Base-by-base conservation (phyloP, 2,113 vertebrate species). In the Cyprinodon tularosa region DNA sequence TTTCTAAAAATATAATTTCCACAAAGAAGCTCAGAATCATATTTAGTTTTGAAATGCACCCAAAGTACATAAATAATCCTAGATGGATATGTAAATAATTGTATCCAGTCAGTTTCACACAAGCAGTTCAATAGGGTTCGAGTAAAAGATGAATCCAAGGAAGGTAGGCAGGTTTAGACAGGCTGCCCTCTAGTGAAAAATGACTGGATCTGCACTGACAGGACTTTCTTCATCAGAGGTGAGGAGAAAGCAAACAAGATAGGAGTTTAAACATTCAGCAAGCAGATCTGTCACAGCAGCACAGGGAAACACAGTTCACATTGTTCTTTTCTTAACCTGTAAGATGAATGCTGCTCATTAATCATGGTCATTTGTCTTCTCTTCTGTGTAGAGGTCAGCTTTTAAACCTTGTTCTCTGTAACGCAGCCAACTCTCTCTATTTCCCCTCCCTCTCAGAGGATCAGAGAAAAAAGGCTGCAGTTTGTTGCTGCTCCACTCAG, bases 311-410 rank as follows among this genome's bases (percentile, higher is more conserved):
- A 76, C 74, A 44, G 42, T 78, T 77, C 68, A 62, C 64, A 72
- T 71, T 86, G 74, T 77, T 83, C 72, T 66, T 66, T 65, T 70
- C 73, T 77, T 82, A 79, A 85, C 71, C 80, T 74, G 44, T 66
- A 85, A 80, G 85, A 91, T 81, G 79, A 89, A 90, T 84, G 80
- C 48, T 29, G 68, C 50, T 88, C 87, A 84, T 92, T 92, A 88
- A 89, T 92, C 89, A 84, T 29, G 29, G 76, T 72, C 83, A 84
- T 90, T 92, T 91, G 85, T 92, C 81, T 90, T 86, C 62, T 65
- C 66, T 81, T 87, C 79, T 85, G 86, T 86, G 76, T 81, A 73
- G 88, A 92, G 90, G 89, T 91, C 90, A 90, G 85, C 84, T 89
- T 87, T 92, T 88, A 91, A 91, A 88, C 72, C 76, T 62, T 82